Evolutionary conservation across 2,113 vertebrate genomes (phyloP).

Genomic region (Aspiorhynchus laticeps): DNA sequence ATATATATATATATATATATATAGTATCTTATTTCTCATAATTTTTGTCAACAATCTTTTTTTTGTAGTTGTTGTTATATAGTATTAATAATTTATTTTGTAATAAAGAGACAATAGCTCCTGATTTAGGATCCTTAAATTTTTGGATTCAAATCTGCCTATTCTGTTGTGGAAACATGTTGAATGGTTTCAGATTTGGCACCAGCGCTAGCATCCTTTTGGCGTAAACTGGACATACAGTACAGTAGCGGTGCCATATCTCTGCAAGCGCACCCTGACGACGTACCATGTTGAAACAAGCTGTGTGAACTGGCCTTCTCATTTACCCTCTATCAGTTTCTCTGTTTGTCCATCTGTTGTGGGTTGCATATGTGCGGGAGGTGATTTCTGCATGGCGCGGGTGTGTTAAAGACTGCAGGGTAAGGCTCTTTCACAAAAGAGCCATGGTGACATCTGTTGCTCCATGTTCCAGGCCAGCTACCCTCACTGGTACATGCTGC

Average conservation of each 20-base stretch:
- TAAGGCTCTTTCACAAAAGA: neutral
- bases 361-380: neutral
- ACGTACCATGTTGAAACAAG: slow-evolving; percentile 14
- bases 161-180: neutral
- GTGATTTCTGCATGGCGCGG: neutral
- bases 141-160: neutral
- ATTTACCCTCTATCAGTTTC: slow-evolving; percentile 14
- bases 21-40: neutral
- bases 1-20: no score
- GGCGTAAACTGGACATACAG: neutral
- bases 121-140: neutral
- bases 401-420: slow-evolving; percentile 4
- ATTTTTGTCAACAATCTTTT: neutral
- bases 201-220: neutral
- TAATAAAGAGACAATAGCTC: no score
- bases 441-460: slow-evolving; percentile 11
- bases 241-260: neutral
- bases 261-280: neutral
- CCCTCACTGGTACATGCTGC: neutral
- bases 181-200: neutral
- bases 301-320: slow-evolving; percentile 10
- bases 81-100: no score
- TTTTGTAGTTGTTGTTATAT: no score
- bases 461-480: neutral
- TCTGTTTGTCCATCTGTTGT: slow-evolving; percentile 37